A percentile compares a stretch with the other conserved stretches of the same genome.
phyloP scores from a whole-genome alignment of 2,797 vertebrate genomes.

The Eospalax fontanierii region DNA sequence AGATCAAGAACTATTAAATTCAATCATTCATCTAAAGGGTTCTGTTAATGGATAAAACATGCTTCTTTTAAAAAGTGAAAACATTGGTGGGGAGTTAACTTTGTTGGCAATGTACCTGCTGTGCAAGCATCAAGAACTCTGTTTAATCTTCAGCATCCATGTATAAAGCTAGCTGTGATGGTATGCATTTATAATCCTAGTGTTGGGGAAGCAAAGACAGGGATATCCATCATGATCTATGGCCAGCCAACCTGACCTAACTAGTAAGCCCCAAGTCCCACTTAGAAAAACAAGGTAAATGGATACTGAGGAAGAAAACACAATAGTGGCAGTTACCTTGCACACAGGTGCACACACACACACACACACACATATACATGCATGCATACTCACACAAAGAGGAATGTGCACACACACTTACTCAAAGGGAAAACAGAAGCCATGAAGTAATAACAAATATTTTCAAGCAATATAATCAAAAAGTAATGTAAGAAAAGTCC shows the following conservation, averaged over 20 bases:
- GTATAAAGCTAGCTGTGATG: neutral
- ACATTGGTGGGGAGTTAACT: too few species aligned
- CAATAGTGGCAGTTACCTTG: too few species aligned
- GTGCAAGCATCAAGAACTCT: neutral
- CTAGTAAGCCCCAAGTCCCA: neutral
- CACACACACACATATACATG: too few species aligned
- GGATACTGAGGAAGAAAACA: neutral
- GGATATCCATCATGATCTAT: too few species aligned
- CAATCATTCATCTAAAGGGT: neutral
- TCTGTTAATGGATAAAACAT: neutral
- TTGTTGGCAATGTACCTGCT: neutral
- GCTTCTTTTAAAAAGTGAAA: neutral
- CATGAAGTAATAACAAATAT: neutral
- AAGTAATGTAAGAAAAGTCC: neutral
- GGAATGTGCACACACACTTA: neutral
- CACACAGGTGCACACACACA: neutral
- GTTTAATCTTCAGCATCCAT: neutral
- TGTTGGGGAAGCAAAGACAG: neutral
- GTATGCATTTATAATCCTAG: neutral
- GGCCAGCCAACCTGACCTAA: neutral
- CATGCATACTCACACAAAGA: neutral
- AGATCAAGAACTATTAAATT: neutral
- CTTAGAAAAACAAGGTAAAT: neutral
- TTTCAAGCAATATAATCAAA: neutral
- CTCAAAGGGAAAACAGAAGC: neutral